Evolutionary conservation across 2,113 vertebrate genomes (phyloP).

Genomic region (Hypomesus transpacificus): DNA sequence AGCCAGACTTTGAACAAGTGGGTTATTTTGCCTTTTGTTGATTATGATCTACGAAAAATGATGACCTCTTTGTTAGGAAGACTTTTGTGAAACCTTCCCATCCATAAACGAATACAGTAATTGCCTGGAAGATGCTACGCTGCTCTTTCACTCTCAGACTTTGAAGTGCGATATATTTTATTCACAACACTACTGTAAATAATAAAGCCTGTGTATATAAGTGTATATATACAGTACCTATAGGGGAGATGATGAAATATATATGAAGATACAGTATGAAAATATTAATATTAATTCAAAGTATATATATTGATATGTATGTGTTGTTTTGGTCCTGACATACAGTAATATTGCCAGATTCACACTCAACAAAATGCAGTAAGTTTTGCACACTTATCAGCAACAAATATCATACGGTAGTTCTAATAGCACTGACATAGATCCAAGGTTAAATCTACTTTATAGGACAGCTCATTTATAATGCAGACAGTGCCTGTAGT

Average conservation of each 20-base stretch:
- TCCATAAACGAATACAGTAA: slow-evolving; percentile 19
- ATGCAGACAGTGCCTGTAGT: slow-evolving; percentile 17
- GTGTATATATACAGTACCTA: slow-evolving; percentile 52
- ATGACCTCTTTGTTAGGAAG: slow-evolving; percentile 21
- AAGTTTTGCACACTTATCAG: slow-evolving; percentile 27
- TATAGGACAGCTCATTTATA: slow-evolving; percentile 27
- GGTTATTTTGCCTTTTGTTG: neutral
- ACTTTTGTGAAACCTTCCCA: slow-evolving; percentile 31
- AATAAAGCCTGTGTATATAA: slow-evolving; percentile 48
- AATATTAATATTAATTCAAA: neutral
- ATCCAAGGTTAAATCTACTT: slow-evolving; percentile 33
- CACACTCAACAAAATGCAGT: slow-evolving; percentile 32
- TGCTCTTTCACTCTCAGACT: slow-evolving; percentile 41
- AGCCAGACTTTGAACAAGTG: too few relatives aligned
- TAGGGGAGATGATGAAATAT: slow-evolving; percentile 41
- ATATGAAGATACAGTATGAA: slow-evolving; percentile 33
- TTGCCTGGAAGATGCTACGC: slow-evolving; percentile 56
- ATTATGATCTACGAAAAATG: slow-evolving; percentile 40
- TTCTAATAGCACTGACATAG: slow-evolving; percentile 24
- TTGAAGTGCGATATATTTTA: slow-evolving; percentile 35
- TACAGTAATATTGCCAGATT: slow-evolving; percentile 44
- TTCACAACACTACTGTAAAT: slow-evolving; percentile 60
- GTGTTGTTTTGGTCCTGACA: slow-evolving; percentile 47
- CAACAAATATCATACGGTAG: slow-evolving; percentile 13
- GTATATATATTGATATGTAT: slow-evolving; percentile 23